Conservation (phyloP, 2,113 vertebrate genomes). For the Podarcis muralis region DNA sequence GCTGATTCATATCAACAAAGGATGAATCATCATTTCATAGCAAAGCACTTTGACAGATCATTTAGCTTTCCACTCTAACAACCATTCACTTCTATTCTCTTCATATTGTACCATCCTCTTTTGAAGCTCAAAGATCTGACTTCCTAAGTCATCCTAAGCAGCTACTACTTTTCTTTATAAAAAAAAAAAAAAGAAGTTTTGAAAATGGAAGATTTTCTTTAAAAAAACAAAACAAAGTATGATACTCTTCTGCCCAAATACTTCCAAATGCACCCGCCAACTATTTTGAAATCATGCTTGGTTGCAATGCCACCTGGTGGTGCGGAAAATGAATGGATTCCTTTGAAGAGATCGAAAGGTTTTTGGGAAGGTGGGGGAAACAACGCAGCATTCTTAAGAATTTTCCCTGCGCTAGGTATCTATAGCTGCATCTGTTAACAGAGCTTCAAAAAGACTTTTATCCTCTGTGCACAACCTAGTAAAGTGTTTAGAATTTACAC, state of each 20-base stretch:
- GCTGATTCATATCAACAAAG: neutral
- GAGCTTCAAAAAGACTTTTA: neutral
- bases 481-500: conserved; percentile 35
- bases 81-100: neutral
- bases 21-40: neutral
- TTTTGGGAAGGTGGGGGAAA: conserved; percentile 2
- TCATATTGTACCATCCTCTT: neutral
- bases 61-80: neutral
- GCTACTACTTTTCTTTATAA: neutral
- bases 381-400: conserved; percentile 19
- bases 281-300: conserved; percentile 74
- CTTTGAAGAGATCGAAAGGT: conserved; percentile 24
- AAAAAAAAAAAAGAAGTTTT: conserved; percentile 8
- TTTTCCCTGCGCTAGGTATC: neutral
- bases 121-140: neutral
- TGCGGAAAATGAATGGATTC: conserved; percentile 47
- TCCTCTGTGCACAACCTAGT: conserved; percentile 11
- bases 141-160: neutral
- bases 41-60: neutral
- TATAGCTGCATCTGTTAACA: neutral
- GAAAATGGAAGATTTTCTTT: neutral
- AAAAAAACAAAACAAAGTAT: neutral
- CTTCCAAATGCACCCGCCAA: conserved; percentile 20
- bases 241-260: neutral
- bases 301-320: conserved; percentile 95